phyloP scores from a whole-genome alignment of 2,797 vertebrate genomes.

The Discoglossus pictus region DNA sequence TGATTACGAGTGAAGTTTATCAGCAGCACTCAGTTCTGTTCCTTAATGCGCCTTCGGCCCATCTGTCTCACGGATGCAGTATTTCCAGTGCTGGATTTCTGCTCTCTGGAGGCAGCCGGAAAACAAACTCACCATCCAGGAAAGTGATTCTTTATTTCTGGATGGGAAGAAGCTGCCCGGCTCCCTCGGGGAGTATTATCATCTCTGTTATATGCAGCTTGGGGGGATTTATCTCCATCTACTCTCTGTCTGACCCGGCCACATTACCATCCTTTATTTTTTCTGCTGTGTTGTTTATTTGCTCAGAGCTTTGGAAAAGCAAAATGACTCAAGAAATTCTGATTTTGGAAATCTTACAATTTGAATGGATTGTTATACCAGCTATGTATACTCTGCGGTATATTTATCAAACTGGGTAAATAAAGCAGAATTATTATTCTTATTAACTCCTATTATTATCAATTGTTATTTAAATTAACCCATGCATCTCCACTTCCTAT shows the following conservation, averaged over 20 bases:
- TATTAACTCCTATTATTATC: too few relatives aligned
- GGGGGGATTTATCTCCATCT: not conserved
- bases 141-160: slow-evolving; percentile 49
- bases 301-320: not conserved
- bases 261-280: slow-evolving; percentile 8
- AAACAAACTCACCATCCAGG: slow-evolving; percentile 45
- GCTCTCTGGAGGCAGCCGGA: slow-evolving; percentile 32
- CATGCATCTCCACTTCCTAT: too few relatives aligned
- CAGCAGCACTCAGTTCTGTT: slow-evolving; percentile 27
- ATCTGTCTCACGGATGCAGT: slow-evolving; percentile 43
- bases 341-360: not conserved
- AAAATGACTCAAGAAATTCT: slow-evolving; percentile 6
- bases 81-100: slow-evolving; percentile 33
- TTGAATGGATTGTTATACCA: slow-evolving; percentile 5
- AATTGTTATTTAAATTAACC: too few relatives aligned
- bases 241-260: slow-evolving; percentile 18
- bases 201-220: slow-evolving; percentile 8
- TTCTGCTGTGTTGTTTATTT: not conserved
- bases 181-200: slow-evolving; percentile 29
- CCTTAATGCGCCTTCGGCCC: slow-evolving; percentile 31
- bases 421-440: too few relatives aligned
- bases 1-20: slow-evolving; percentile 45
- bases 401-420: too few relatives aligned
- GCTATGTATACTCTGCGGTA: too few relatives aligned
- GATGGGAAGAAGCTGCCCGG: slow-evolving; percentile 26